These are phyloP conservation scores for Caretta caretta DNA, from an alignment of 2,113 vertebrate species.

Conservation along the genomic window DNA sequence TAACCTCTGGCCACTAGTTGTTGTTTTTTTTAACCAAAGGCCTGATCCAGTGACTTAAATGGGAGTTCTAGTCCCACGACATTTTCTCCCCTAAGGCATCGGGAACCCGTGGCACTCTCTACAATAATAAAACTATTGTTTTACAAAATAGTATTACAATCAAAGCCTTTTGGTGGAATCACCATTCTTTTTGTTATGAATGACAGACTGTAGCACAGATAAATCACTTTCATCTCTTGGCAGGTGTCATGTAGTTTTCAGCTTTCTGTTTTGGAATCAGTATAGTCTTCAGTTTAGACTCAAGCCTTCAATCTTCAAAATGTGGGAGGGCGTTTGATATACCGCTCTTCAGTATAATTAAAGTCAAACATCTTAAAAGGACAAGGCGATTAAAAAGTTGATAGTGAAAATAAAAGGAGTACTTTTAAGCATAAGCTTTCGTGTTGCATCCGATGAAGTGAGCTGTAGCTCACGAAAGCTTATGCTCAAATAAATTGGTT, in stretches of 20 bases:
- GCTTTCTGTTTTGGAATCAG: not conserved
- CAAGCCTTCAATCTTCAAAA: not conserved
- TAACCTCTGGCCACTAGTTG: not conserved
- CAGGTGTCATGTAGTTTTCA: not conserved
- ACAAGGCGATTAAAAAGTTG: not conserved
- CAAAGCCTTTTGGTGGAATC: not conserved
- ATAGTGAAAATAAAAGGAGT: not conserved
- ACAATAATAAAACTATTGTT: not conserved
- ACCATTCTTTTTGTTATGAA: not conserved
- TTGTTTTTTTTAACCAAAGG: not conserved
- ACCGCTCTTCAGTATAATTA: not conserved
- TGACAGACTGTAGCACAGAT: not conserved
- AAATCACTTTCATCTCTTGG: not conserved
- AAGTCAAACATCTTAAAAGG: not conserved
- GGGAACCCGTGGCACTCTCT: not conserved
- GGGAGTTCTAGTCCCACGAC: not conserved
- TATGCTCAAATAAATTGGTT: too few relatives aligned
- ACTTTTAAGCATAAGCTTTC: too few relatives aligned
- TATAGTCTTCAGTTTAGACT: not conserved
- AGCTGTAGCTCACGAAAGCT: too few relatives aligned
- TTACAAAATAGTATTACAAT: not conserved
- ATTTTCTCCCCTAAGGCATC: not conserved
- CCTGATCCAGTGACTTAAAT: not conserved
- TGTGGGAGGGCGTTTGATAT: not conserved
- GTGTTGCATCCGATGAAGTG: too few relatives aligned